phyloP scores from a whole-genome alignment of 2,797 vertebrate genomes.

The Macropus fuliginosus region DNA sequence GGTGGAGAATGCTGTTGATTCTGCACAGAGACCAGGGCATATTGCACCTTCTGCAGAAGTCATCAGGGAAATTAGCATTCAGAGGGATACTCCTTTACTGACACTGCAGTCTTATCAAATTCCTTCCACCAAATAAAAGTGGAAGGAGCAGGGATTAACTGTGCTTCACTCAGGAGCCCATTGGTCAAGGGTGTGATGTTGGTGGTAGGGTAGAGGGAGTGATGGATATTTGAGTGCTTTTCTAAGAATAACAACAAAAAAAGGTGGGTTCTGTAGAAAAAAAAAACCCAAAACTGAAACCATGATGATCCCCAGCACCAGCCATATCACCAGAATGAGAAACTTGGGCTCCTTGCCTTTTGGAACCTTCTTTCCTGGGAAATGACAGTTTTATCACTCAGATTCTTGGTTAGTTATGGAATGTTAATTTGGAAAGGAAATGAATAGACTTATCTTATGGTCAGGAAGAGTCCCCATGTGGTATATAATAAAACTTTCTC shows the following conservation, averaged over 20 bases:
- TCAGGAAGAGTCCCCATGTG: constrained; percentile 46
- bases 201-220: neutral
- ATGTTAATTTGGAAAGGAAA: constrained; percentile 68
- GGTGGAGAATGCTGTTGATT: constrained; percentile 23
- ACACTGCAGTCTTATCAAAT: constrained; percentile 57
- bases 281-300: neutral
- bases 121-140: constrained; percentile 59
- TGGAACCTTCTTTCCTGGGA: constrained; percentile 44
- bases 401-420: constrained; percentile 1
- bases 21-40: constrained; percentile 12
- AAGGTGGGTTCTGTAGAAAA: neutral
- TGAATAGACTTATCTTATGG: constrained; percentile 49
- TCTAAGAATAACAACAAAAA: constrained; percentile 1
- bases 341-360: constrained; percentile 35
- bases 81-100: constrained; percentile 26
- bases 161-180: constrained; percentile 8
- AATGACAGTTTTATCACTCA: constrained; percentile 57
- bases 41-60: constrained; percentile 48
- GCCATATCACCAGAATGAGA: neutral
- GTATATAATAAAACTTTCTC: constrained; percentile 26
- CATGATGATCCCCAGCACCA: neutral
- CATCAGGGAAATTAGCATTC: constrained; percentile 58
- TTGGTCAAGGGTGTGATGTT: constrained; percentile 33
- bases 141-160: constrained; percentile 54
- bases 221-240: neutral